Conservation (phyloP, 1,140 invertebrate species). For the Asbolus verrucosus region DNA sequence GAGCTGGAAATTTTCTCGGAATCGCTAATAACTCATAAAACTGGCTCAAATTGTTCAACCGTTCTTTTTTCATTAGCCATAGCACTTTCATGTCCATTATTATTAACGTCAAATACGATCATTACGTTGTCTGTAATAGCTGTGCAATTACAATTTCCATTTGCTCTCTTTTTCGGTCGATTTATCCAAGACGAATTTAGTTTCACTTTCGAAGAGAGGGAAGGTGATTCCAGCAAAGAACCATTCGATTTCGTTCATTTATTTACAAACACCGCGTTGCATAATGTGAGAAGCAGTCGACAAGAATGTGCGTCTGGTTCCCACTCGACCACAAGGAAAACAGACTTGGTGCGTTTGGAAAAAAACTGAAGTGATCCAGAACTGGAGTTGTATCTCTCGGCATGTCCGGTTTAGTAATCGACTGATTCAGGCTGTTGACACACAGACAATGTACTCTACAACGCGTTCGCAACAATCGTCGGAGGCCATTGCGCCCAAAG, state of each 20-base stretch:
- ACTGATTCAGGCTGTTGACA: conserved; percentile 32
- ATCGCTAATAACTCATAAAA: conserved; percentile 1
- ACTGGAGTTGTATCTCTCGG: conserved; percentile 1
- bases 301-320: conserved; percentile 22
- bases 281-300: conserved; percentile 12
- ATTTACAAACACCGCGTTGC: conserved; percentile 34
- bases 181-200: conserved; percentile 4
- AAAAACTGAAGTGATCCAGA: conserved; percentile 5
- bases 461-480: no score
- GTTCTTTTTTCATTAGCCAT: background rate
- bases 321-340: conserved; percentile 6
- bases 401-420: conserved; percentile 32
- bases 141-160: conserved; percentile 17
- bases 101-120: conserved; percentile 8
- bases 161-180: no score
- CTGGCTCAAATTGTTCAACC: no score
- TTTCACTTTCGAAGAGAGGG: conserved; percentile 36
- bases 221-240: background rate
- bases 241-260: background rate
- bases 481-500: no score
- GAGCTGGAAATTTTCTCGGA: background rate
- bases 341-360: no score
- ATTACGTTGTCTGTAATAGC: background rate
- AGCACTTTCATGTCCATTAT: conserved; percentile 1
- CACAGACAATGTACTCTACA: background rate